Evolutionary conservation across 2,888 invertebrate species (phyloP).

Genomic region (Caenorhabditis zanzibari): DNA sequence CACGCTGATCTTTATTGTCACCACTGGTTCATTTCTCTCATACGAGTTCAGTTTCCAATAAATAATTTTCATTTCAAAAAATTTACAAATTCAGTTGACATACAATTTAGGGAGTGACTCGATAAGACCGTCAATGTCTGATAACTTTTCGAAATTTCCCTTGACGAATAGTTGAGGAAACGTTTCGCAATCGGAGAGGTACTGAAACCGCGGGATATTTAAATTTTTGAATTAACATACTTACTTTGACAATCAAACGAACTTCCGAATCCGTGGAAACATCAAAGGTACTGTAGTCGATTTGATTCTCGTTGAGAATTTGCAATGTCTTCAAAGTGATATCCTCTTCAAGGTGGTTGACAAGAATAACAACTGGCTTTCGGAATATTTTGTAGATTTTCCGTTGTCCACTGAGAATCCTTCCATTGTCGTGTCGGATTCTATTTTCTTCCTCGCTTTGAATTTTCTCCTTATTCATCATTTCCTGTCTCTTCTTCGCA

Average conservation of each 20-base stretch:
- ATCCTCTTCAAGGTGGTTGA: slow-evolving; percentile 36
- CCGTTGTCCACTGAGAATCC: slow-evolving; percentile 14
- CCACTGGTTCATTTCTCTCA: slow-evolving; percentile 8
- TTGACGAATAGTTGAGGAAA: slow-evolving; percentile 45
- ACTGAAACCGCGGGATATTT: neutral
- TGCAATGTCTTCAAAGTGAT: slow-evolving; percentile 22
- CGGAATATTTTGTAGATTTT: slow-evolving; percentile 32
- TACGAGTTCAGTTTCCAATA: neutral
- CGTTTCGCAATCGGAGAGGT: slow-evolving; percentile 45
- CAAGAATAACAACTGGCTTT: slow-evolving; percentile 32
- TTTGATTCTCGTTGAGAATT: slow-evolving; percentile 22
- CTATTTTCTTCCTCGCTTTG: slow-evolving; percentile 42
- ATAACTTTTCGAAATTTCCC: slow-evolving; percentile 19
- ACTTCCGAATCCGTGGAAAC: slow-evolving; percentile 29
- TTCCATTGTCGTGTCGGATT: slow-evolving; percentile 13
- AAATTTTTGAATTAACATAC: neutral
- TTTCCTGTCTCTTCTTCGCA: slow-evolving; percentile 1
- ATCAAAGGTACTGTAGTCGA: slow-evolving; percentile 40
- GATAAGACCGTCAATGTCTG: slow-evolving; percentile 4
- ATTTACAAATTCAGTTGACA: neutral
- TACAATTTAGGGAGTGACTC: slow-evolving; percentile 20
- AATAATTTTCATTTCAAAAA: neutral
- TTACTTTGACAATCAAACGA: slow-evolving; percentile 25
- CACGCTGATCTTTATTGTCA: neutral
- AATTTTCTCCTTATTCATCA: neutral